Percentiles rank a stretch among this genome's conserved stretches.
These are phyloP conservation scores for Streptopelia turtur DNA, from an alignment of 2,797 vertebrate genomes.

Conservation along the genomic window DNA sequence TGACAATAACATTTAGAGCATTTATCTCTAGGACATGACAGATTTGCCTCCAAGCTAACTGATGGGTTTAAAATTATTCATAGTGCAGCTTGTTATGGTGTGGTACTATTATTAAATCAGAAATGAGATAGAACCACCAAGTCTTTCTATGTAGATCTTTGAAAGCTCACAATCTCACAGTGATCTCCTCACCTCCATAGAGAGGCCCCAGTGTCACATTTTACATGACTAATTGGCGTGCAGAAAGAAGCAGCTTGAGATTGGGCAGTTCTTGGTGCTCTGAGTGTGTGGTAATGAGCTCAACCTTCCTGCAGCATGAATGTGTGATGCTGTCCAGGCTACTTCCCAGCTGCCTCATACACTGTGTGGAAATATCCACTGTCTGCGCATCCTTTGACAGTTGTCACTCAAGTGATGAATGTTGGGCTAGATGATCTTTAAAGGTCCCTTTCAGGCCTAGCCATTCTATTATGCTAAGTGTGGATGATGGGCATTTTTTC, in stretches of 20 bases:
- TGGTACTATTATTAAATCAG: neutral
- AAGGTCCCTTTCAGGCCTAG: neutral
- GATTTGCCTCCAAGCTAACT: neutral
- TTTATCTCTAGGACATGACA: neutral
- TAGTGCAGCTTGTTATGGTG: neutral
- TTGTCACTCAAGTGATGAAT: neutral
- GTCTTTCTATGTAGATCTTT: neutral
- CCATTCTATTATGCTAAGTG: neutral
- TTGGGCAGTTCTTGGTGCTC: neutral
- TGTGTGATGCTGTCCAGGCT: neutral
- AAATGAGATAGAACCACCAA: neutral
- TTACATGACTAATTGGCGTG: fast-evolving
- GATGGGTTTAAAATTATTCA: neutral
- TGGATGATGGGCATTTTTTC: neutral
- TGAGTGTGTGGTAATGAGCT: neutral
- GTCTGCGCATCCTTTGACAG: neutral
- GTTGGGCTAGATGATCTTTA: neutral
- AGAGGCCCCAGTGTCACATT: neutral
- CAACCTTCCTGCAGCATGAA: neutral
- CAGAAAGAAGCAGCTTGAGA: neutral
- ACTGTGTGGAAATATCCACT: neutral
- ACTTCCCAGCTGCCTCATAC: neutral
- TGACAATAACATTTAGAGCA: neutral
- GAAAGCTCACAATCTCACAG: neutral
- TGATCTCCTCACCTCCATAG: neutral